Evolutionary conservation across 2,797 vertebrate species (phyloP), one percentile per base, ranked within the genome.

Genomic region (Potorous gilbertii): DNA sequence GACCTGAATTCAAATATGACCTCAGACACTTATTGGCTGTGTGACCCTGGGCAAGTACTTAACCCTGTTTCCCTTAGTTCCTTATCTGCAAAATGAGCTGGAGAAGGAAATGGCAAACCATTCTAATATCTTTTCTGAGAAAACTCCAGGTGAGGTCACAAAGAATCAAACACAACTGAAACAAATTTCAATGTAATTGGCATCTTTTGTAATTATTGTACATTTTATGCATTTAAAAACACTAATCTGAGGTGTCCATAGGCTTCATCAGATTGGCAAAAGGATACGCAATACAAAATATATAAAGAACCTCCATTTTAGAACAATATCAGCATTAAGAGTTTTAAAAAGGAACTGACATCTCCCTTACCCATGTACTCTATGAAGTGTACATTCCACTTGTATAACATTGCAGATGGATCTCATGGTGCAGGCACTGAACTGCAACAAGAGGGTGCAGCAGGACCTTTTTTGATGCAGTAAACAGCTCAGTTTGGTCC

Each of bases 391-490:
- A 3, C 50, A 46, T 4, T 90, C 21, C 18, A 24, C 28, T 46
- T 90, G 40, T 50, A 52, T 29, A 90, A 1, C 27, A 90, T 52
- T 52, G 46, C 46, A 52, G 28, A 90, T 90, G 40, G 89, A 90
- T 27, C 89, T 50, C 50, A 29, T 90, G 54, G 12, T 90, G 29
- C 54, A 55, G 50, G 29, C 90, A 90, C 16, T 31, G 54, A 29
- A 90, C 55, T 54, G 90, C 18, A 90, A 31, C 31, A 55, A 90
- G 90, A 54, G 34, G 13, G 12, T 92, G 27, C n/a, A 54, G 54
- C 2, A 3, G 90, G 90, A 74, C 54, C 56, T 81, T 28, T 29
- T 29, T 66, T 92, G 74, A 95, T 93, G 92, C 46, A 95, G 59
- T 2, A 28, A 5, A 16, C 0, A 6, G 16, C 1, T 52, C 66